These are phyloP conservation scores for Cheilinus undulatus DNA, from an alignment of 2,113 vertebrate species.

Conservation along the genomic window DNA sequence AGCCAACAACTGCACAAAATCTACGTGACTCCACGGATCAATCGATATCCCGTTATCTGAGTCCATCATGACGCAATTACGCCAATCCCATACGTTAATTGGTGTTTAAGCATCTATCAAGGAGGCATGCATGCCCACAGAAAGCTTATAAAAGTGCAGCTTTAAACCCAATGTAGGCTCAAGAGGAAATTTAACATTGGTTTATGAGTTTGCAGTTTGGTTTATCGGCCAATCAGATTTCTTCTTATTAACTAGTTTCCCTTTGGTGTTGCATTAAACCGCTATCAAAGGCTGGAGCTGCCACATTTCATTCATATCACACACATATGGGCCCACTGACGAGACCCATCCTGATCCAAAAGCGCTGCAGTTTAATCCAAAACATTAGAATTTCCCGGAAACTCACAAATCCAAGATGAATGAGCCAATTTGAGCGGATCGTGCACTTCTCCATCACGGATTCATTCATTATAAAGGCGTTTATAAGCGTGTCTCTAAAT, in stretches of 20 bases:
- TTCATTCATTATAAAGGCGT: conserved; percentile 29
- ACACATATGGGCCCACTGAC: conserved; percentile 37
- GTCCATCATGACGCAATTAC: conserved; percentile 26
- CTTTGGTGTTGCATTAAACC: not conserved
- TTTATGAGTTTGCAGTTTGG: not conserved
- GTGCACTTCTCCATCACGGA: not conserved
- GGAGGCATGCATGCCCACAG: not conserved
- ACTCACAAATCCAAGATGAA: not conserved
- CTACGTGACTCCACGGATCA: conserved; percentile 9
- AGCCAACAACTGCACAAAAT: conserved; percentile 2
- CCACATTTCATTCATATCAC: conserved; percentile 64
- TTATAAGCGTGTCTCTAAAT: not conserved
- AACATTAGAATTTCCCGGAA: not conserved
- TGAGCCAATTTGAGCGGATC: not conserved
- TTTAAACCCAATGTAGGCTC: not conserved
- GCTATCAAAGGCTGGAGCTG: conserved; percentile 22
- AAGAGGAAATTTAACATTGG: not conserved
- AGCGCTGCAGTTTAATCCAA: conserved; percentile 10
- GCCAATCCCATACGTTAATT: not conserved
- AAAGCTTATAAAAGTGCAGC: conserved; percentile 26
- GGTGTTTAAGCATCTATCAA: not conserved
- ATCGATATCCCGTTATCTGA: conserved; percentile 17
- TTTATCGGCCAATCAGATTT: conserved; percentile 6
- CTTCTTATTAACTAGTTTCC: not conserved
- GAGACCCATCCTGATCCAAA: conserved; percentile 9